Evolutionary conservation across 2,797 vertebrate species (phyloP), one percentile per base, ranked within the genome.

Genomic region (Sebastiscus albofasciatus): DNA sequence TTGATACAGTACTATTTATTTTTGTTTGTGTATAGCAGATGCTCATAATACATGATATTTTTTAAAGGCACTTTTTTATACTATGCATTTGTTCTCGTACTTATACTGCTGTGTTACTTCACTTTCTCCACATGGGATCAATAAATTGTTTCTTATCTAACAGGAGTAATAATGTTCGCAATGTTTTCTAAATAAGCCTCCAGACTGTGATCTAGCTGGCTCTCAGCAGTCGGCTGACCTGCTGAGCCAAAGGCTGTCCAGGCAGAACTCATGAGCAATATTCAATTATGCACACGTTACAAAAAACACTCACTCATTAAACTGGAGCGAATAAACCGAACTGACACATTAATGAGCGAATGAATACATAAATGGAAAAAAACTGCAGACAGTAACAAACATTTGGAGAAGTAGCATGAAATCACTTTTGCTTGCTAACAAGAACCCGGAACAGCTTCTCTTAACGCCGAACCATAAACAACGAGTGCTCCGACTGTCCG

Each of bases 361-460:
- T 72, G 62, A 76, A 86, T 65, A 76, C 36, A 66, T 65, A 80
- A 78, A 84, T 77, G 39, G 80, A 75, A 52, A 46, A 1, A 74
- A 86, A 76, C 1, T 77, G 66, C 61, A 80, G 68, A 80, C 72
- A 58, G 31, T 60, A 42, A 83, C 59, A 86, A 87, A 80, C 70
- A 83, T 86, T 90, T 75, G 20, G 22, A 75, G 61, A 84, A 75
- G 75, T 33, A 83, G 82, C 82, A 83, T 82, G 71, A 78, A 81
- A 89, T 87, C 39, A 76, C 33, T 39, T 79, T n/a, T 58, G 26
- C 58, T 78, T 59, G 64, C 79, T 79, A 91, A 82, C 77, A 82
- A 87, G 72, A 74, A 67, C 33, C 46, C 73, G 8, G 60, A 65
- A 67, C 13, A 58, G 52, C 65, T 62, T 56, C 46, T 72, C 26